A percentile compares a stretch with the other conserved stretches of the same genome.
These are phyloP conservation scores for Apodemia duryi DNA, from an alignment of 2,888 invertebrate species.

Conservation along the genomic window DNA sequence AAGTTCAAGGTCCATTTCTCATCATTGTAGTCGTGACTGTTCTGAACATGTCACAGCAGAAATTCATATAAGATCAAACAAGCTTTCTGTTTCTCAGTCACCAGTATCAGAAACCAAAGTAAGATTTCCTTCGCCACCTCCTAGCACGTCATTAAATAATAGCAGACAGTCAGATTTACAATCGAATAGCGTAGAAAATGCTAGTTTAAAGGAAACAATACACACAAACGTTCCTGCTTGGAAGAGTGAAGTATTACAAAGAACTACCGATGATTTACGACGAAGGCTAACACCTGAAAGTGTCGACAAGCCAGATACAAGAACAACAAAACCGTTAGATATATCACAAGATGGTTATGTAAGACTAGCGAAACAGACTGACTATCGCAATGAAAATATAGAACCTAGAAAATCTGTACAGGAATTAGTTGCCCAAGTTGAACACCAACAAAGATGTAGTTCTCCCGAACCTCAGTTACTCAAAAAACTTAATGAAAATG, in stretches of 20 bases:
- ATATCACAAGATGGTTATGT: constrained; percentile 75
- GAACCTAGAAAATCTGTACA: constrained; percentile 79
- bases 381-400: constrained; percentile 43
- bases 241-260: constrained; percentile 71
- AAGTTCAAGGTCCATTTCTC: constrained; percentile 43
- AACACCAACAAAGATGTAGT: constrained; percentile 66
- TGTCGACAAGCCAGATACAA: constrained; percentile 54
- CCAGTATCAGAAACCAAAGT: constrained; percentile 59
- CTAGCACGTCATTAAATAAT: constrained; percentile 49
- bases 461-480: constrained; percentile 57
- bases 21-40: constrained; percentile 41
- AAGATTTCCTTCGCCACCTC: constrained; percentile 52
- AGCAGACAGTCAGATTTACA: constrained; percentile 43
- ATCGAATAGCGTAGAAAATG: constrained; percentile 48
- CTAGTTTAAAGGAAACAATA: constrained; percentile 36
- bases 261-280: constrained; percentile 67
- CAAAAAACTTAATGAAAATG: constrained; percentile 56
- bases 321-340: constrained; percentile 57
- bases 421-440: constrained; percentile 81
- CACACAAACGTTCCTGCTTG: constrained; percentile 48
- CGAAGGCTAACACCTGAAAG: constrained; percentile 61
- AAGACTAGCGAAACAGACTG: constrained; percentile 60
- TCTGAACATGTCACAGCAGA: constrained; percentile 67
- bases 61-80: constrained; percentile 67
- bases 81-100: constrained; percentile 59